Evolutionary conservation across 2,797 vertebrate genomes (phyloP).

Genomic region (Tangara arthus): DNA sequence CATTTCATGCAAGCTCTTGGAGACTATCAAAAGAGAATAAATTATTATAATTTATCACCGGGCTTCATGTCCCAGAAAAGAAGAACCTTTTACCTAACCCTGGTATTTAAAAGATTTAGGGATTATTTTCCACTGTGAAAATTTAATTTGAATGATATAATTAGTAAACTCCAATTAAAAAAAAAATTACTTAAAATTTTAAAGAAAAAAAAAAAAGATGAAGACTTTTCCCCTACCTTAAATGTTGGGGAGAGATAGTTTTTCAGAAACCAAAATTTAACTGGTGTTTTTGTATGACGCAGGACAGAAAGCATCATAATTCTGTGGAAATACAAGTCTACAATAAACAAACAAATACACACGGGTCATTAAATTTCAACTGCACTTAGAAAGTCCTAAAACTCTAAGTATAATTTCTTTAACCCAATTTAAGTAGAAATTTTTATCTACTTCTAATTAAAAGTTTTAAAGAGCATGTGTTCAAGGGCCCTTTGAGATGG

Average conservation of each 20-base stretch:
- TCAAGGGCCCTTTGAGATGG: not conserved
- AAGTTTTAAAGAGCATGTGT: not conserved
- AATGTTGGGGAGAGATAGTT: constrained; percentile 96
- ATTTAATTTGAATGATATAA: not conserved
- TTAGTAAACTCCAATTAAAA: not conserved
- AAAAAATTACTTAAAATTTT: not conserved
- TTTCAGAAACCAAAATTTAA: constrained; percentile 99
- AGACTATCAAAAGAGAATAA: not conserved
- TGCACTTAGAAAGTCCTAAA: not conserved
- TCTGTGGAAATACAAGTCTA: constrained; percentile 77
- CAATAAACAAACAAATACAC: constrained; percentile 23
- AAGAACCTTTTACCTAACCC: not conserved
- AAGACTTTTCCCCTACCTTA: constrained; percentile 80
- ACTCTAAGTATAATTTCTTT: not conserved
- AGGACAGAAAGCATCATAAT: constrained; percentile 98
- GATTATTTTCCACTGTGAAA: not conserved
- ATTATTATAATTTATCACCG: not conserved
- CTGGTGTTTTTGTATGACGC: constrained; percentile 88
- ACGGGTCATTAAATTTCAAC: not conserved
- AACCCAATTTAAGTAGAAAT: not conserved
- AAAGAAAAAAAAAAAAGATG: not conserved
- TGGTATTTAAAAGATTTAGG: not conserved
- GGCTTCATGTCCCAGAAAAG: not conserved
- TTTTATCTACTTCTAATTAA: not conserved
- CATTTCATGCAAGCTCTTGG: not conserved